phyloP scores from a whole-genome alignment of 2,888 invertebrate species.

The Pollenia griseotomentosa region DNA sequence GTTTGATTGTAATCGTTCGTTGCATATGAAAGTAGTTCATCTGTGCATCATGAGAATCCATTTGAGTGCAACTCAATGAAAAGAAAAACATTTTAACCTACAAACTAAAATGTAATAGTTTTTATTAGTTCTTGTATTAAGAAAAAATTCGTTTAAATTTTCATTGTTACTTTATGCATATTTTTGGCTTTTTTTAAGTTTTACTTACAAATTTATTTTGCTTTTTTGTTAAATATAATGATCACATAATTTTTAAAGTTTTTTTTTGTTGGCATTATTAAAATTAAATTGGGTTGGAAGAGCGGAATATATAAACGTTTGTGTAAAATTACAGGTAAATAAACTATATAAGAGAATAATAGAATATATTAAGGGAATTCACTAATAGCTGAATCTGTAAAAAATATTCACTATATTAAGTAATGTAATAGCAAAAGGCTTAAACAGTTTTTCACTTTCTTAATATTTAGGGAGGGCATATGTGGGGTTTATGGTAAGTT shows the following conservation, averaged over 20 bases:
- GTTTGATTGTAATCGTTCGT: conserved; percentile 45
- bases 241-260: conserved; percentile 40
- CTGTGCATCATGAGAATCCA: conserved; percentile 17
- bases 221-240: conserved; percentile 55
- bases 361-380: conserved; percentile 30
- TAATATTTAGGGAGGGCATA: no score
- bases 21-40: conserved; percentile 52
- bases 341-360: not conserved
- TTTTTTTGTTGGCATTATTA: conserved; percentile 21
- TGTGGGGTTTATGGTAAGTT: no score
- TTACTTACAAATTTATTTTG: conserved; percentile 43
- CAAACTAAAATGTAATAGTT: conserved; percentile 15
- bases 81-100: conserved; percentile 41
- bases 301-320: not conserved
- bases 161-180: conserved; percentile 31
- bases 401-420: no score
- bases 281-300: conserved; percentile 25
- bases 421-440: no score
- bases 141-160: conserved; percentile 16
- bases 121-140: conserved; percentile 22
- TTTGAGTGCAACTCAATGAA: conserved; percentile 26
- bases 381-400: not conserved
- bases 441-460: no score
- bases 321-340: conserved; percentile 8
- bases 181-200: not conserved